Evolutionary conservation across 35 echinoderm and acorn worm genomes (phyloP).

Genomic region (Heliocidaris tuberculata): DNA sequence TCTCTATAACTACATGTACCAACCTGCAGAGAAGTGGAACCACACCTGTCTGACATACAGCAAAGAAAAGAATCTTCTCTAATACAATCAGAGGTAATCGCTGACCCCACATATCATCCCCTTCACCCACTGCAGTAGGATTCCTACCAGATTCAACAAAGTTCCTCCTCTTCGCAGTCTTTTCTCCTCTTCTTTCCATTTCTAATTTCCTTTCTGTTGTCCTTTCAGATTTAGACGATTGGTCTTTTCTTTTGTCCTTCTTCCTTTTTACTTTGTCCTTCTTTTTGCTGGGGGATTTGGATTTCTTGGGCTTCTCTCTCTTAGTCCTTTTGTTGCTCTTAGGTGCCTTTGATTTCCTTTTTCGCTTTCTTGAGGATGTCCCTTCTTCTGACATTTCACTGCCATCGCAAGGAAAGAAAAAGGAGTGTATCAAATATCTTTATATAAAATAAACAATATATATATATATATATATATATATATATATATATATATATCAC

Average conservation of each 20-base stretch:
- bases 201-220: background rate
- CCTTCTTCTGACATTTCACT: background rate
- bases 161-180: background rate
- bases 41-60: constrained; percentile 50
- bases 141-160: background rate
- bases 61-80: constrained; percentile 41
- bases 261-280: background rate
- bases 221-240: background rate
- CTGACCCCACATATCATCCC: constrained; percentile 46
- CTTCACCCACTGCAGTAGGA: background rate
- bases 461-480: too few species aligned
- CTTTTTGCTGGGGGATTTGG: background rate
- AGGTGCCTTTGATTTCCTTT: constrained; percentile 7
- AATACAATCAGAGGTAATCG: constrained; percentile 45
- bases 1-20: background rate
- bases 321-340: constrained; percentile 22
- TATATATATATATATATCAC: too few species aligned
- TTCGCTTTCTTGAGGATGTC: constrained; percentile 4
- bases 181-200: background rate
- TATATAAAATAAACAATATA: background rate
- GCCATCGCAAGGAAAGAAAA: background rate
- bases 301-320: background rate
- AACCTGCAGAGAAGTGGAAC: constrained; percentile 75
- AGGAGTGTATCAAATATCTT: background rate
- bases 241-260: background rate